phyloP scores from a whole-genome alignment of 2,797 vertebrate species.

The Enteromius mattozi region DNA sequence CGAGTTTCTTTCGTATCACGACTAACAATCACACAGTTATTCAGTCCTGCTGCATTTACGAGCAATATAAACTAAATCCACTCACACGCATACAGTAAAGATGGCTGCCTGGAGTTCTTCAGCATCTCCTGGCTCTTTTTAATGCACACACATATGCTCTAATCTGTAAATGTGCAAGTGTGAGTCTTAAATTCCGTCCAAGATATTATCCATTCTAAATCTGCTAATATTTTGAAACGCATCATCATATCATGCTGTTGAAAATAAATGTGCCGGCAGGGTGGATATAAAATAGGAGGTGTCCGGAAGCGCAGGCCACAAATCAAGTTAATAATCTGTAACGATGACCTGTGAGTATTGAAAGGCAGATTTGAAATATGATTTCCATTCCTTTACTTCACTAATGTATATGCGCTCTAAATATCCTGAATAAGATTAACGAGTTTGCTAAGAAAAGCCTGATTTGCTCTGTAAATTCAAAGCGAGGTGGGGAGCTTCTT shows the following conservation, averaged over 20 bases:
- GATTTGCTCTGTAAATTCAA: slow-evolving; percentile 6
- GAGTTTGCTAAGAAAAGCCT: slow-evolving; percentile 3
- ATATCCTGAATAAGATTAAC: slow-evolving; percentile 25
- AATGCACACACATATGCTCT: neutral
- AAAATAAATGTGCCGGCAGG: slow-evolving; percentile 23
- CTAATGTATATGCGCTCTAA: slow-evolving; percentile 47
- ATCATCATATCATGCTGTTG: slow-evolving; percentile 14
- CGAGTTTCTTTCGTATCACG: neutral
- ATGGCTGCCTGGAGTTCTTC: neutral
- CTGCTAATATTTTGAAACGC: slow-evolving; percentile 15
- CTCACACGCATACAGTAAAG: neutral
- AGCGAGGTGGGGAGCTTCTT: neutral
- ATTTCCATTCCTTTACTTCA: slow-evolving; percentile 42
- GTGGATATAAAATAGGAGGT: slow-evolving; percentile 25
- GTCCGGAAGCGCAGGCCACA: slow-evolving; percentile 32
- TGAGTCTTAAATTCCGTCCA: neutral
- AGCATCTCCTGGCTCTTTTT: neutral
- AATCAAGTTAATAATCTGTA: slow-evolving; percentile 56
- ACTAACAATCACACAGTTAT: neutral
- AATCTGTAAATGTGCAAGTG: neutral
- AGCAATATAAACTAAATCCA: slow-evolving; percentile 6
- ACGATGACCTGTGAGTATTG: slow-evolving; percentile 54
- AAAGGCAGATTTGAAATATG: slow-evolving; percentile 57
- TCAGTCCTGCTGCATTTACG: neutral
- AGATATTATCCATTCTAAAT: slow-evolving; percentile 2